Evolutionary conservation across 2,888 invertebrate species (phyloP), one percentile per base, ranked within the genome.

Genomic region (Ichneumoninae sp.): DNA sequence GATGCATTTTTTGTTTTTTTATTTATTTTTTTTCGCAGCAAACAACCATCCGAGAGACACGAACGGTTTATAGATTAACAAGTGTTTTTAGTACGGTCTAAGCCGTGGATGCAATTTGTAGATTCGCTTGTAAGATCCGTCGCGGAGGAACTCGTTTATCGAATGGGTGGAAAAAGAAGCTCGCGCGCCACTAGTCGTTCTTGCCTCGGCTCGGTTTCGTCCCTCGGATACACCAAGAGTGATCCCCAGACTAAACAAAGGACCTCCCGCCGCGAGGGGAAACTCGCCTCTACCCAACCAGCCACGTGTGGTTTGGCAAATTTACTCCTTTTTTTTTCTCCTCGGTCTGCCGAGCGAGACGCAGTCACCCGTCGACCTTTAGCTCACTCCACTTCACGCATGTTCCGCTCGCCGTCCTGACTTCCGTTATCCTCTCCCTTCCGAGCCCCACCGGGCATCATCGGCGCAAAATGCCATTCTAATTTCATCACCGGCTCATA

Each of bases 161-260:
- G 62, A 33, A 33, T 33, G 57, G 22, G 2, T 10, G 57, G 16
- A 62, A 57, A 26, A 57, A 47, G 60, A 69, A 26, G 52, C 52
- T 22, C 44, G 60, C 68, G 68, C n/a, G 8, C 40, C 47, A 13
- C 5, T 68, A 33, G 57, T 33, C 40, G 50, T 22, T 75, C 60
- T 80, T 33, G 60, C 69, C 69, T 26, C 47, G 30, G 7, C 26
- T 52, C 19, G 50, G 5, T 74, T 52, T 19, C 19, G 52, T 57
- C 13, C 8, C 75, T 65, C 62, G 16, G 68, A 69, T 75, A 69
- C 75, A 50, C 0, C 80, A 60, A 80, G 68, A 47, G 57, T 33
- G 1, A 47, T 47, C 47, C 36, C 33, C 80, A 80, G 80, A 80
- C 80, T 80, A 80, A 80, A 75, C 74, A 75, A 62, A 44, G 50